phyloP scores from a whole-genome alignment of 2,888 invertebrate species.

The Aradus depressus region DNA sequence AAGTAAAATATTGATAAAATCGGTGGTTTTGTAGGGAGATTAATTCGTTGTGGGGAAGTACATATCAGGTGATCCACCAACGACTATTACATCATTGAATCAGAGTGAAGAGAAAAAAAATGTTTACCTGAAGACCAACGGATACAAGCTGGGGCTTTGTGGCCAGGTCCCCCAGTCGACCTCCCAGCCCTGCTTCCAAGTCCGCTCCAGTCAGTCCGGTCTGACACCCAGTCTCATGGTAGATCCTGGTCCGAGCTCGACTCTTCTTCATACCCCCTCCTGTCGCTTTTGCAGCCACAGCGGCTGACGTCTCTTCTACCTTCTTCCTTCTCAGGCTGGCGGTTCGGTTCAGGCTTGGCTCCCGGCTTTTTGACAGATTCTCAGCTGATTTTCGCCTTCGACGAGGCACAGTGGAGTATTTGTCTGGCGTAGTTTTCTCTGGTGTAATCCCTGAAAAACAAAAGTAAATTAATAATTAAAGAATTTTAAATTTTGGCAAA shows the following conservation, averaged over 20 bases:
- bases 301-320: slow-evolving; percentile 21
- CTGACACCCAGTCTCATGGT: slow-evolving; percentile 67
- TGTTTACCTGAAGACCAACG: slow-evolving; percentile 44
- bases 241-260: slow-evolving; percentile 53
- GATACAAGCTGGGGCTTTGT: slow-evolving; percentile 41
- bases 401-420: slow-evolving; percentile 67
- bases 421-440: slow-evolving; percentile 47
- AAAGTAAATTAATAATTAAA: not conserved
- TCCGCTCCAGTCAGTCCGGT: slow-evolving; percentile 63
- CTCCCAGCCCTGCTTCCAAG: slow-evolving; percentile 58
- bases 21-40: no score
- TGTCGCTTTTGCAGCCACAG: slow-evolving; percentile 18
- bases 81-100: no score
- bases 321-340: slow-evolving; percentile 33
- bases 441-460: slow-evolving; percentile 27
- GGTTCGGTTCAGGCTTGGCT: slow-evolving; percentile 34
- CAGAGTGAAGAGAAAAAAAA: not conserved
- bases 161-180: slow-evolving; percentile 36
- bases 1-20: no score
- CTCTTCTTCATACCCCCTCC: slow-evolving; percentile 28
- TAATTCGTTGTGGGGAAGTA: no score
- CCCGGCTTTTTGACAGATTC: slow-evolving; percentile 34
- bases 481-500: not conserved
- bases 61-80: no score
- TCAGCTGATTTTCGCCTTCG: slow-evolving; percentile 53